These are phyloP conservation scores for Macroramphosus scolopax DNA, from an alignment of 2,797 vertebrate genomes.

Conservation along the genomic window DNA sequence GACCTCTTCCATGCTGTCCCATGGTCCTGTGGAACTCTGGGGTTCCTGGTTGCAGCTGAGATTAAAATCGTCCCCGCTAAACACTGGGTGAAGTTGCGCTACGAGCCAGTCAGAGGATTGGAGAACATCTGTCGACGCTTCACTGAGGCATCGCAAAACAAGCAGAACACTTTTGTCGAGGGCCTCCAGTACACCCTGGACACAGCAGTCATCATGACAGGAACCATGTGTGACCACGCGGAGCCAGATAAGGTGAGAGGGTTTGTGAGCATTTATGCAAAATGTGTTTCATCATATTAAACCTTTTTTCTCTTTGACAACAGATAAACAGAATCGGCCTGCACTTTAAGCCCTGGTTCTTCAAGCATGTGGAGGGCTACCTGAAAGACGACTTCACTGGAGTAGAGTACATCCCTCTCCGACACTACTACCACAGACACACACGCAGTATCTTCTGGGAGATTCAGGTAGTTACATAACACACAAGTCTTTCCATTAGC, in stretches of 20 bases:
- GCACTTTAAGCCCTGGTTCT: slow-evolving; percentile 98
- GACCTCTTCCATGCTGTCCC: slow-evolving; percentile 97
- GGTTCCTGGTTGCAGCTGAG: slow-evolving; percentile 96
- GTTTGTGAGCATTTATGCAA: neutral
- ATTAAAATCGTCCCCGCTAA: slow-evolving; percentile 92
- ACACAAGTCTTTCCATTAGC: slow-evolving; percentile 5
- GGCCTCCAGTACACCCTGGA: slow-evolving; percentile 88
- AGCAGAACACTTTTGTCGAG: slow-evolving; percentile 92
- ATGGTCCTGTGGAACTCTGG: slow-evolving; percentile 97
- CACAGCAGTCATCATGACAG: slow-evolving; percentile 94
- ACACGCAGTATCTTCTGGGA: slow-evolving; percentile 99
- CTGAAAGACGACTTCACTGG: slow-evolving; percentile 76
- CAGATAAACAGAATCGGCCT: slow-evolving; percentile 92
- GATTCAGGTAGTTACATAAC: slow-evolving; percentile 81
- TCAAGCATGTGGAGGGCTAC: slow-evolving; percentile 90
- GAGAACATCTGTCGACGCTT: slow-evolving; percentile 89
- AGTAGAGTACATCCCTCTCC: slow-evolving; percentile 91
- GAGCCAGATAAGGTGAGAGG: slow-evolving; percentile 86
- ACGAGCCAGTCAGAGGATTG: slow-evolving; percentile 85
- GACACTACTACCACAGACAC: slow-evolving; percentile 97
- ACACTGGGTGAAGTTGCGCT: slow-evolving; percentile 87
- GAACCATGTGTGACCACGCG: slow-evolving; percentile 86
- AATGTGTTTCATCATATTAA: neutral
- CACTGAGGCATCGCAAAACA: slow-evolving; percentile 82
- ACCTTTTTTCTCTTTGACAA: neutral